A percentile compares a stretch with the other conserved stretches of the same genome.
phyloP scores from a whole-genome alignment of 1,140 invertebrate genomes.

The Cepaea nemoralis region DNA sequence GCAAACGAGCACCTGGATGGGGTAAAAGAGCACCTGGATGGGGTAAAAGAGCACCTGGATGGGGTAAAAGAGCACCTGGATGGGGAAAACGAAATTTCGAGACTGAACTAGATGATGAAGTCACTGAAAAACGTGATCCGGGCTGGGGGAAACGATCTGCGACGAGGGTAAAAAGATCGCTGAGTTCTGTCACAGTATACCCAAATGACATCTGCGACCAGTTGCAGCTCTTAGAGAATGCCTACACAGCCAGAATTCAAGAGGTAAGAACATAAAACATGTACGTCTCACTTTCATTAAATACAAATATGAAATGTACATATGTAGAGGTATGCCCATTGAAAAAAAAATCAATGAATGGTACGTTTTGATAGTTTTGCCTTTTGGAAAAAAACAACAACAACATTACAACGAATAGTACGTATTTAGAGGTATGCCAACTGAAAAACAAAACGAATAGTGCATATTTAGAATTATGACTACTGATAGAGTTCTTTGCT shows the following conservation, averaged over 20 bases:
- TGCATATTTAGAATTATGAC: too few relatives aligned
- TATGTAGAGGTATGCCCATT: too few relatives aligned
- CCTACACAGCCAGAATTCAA: background rate
- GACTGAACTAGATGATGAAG: background rate
- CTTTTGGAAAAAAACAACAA: too few relatives aligned
- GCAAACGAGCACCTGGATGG: background rate
- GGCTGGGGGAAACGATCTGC: conserved; percentile 1
- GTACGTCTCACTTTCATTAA: too few relatives aligned
- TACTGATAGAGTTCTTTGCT: too few relatives aligned
- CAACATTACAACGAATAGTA: too few relatives aligned
- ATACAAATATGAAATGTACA: too few relatives aligned
- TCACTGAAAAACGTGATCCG: background rate
- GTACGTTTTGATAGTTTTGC: too few relatives aligned
- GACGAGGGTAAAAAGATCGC: background rate
- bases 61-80: conserved; percentile 18
- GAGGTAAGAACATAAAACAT: conserved; percentile 16
- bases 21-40: conserved; percentile 13
- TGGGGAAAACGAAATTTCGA: conserved; percentile 21
- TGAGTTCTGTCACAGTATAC: background rate
- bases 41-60: conserved; percentile 12
- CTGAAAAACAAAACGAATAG: too few relatives aligned
- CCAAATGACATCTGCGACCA: background rate
- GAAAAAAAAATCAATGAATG: too few relatives aligned
- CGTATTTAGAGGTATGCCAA: too few relatives aligned
- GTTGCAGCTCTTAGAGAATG: background rate